Base-by-base conservation (phyloP, 2,113 vertebrate species). In the Megalops atlanticus region DNA sequence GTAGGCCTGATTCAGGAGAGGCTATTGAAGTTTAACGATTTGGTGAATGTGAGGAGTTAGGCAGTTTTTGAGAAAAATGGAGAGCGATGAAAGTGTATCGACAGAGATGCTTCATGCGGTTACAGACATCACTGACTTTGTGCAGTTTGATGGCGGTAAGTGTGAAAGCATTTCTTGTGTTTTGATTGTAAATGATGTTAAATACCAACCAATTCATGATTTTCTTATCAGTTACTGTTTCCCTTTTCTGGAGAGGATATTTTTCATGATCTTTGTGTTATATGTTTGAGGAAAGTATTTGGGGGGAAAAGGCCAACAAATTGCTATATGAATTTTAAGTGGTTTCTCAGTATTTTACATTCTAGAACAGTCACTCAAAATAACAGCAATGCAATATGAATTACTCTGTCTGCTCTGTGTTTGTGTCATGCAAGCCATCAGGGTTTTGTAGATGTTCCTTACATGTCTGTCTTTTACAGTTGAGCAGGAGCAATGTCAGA, bases 401-500 rank as follows among this genome's bases (percentile, higher is more conserved):
- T n/a, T 52, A 52, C 49, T 3, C 31, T 8, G 1, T 15, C 2
- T 64, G n/a, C 24, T 64, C 58, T 27, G 58, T 64, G 11, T 31
- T 10, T 1, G n/a, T 10, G 8, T n/a, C 58, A 24, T 64, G 4
- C n/a, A 8, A 27, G 58, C 24, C 8, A 11, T 27, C 24, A 27
- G n/a, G n/a, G 10, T 64, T 4, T 58, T 64, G 8, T n/a, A 64
- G n/a, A 64, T 27, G 58, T 64, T 64, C 58, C 21, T 64, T 27
- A 24, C 84, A 24, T 82, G 8, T 70, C 1, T 79, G 6, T 87
- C 43, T 49, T 78, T 41, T 12, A 45, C 81, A 99, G 97, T 96
- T 80, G 94, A 99, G 73, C 96, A 98, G 82, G 96, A 98, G 49
- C 95, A 94, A 84, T 97, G 95, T 1, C 98, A 99, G 94, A 99